Conservation (phyloP, 2,113 vertebrate species). For the Vireo altiloquus region DNA sequence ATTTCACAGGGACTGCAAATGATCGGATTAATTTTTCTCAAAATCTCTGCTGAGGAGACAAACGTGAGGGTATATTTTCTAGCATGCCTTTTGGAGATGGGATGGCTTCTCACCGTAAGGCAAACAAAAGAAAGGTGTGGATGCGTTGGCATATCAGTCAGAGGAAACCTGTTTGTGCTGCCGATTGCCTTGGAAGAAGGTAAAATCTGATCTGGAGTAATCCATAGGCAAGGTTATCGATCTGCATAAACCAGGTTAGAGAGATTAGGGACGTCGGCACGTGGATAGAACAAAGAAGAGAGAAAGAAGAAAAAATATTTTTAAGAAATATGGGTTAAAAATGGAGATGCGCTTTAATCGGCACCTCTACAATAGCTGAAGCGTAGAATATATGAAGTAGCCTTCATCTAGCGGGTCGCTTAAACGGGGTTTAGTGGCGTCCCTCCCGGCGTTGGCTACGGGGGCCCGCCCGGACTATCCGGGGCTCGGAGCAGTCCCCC, state of each 20-base stretch:
- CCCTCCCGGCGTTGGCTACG: background rate
- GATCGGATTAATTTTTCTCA: background rate
- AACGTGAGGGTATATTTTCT: background rate
- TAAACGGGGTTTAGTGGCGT: accelerated
- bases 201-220: background rate
- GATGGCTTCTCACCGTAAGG: background rate
- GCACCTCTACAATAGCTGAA: background rate
- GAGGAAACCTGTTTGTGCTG: background rate
- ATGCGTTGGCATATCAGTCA: background rate
- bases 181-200: background rate
- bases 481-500: background rate
- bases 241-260: background rate
- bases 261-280: background rate
- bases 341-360: background rate
- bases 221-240: background rate
- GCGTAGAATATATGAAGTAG: background rate
- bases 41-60: background rate
- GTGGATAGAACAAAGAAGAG: slow-evolving; percentile 1
- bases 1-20: background rate
- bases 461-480: background rate
- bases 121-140: slow-evolving; percentile 34
- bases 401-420: background rate
- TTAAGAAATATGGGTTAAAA: background rate
- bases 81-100: background rate
- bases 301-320: background rate